Evolutionary conservation across 2,113 vertebrate genomes (phyloP).

Genomic region (Marmota monax): DNA sequence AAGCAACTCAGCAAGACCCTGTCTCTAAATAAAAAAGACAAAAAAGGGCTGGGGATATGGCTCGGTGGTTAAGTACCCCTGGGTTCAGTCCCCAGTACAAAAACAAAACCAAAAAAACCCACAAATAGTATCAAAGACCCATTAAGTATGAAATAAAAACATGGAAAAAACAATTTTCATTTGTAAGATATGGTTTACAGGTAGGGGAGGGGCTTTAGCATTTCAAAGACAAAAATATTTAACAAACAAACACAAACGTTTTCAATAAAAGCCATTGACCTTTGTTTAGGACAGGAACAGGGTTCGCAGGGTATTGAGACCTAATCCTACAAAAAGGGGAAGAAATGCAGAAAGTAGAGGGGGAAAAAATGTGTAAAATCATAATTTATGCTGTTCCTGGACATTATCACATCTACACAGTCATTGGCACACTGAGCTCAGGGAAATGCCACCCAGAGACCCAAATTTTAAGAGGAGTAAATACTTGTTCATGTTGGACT

Average conservation of each 20-base stretch:
- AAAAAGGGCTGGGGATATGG: too few relatives aligned
- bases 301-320: background rate
- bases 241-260: constrained; percentile 5
- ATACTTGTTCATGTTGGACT: background rate
- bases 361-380: background rate
- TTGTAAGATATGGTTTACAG: background rate
- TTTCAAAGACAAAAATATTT: background rate
- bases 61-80: too few relatives aligned
- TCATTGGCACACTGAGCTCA: background rate
- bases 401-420: background rate
- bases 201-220: background rate
- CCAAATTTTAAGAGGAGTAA: background rate
- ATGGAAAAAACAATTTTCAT: background rate
- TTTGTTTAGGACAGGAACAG: background rate
- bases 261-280: background rate
- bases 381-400: background rate
- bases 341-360: background rate
- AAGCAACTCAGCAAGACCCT: too few relatives aligned
- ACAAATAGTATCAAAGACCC: background rate
- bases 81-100: too few relatives aligned
- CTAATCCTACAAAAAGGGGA: background rate
- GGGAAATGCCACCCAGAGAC: background rate
- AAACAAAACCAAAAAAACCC: too few relatives aligned
- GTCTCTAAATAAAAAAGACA: too few relatives aligned
- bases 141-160: background rate